Evolutionary conservation across 2,113 vertebrate genomes (phyloP), one percentile per base, ranked within the genome.

Genomic region (Arvicanthis niloticus): DNA sequence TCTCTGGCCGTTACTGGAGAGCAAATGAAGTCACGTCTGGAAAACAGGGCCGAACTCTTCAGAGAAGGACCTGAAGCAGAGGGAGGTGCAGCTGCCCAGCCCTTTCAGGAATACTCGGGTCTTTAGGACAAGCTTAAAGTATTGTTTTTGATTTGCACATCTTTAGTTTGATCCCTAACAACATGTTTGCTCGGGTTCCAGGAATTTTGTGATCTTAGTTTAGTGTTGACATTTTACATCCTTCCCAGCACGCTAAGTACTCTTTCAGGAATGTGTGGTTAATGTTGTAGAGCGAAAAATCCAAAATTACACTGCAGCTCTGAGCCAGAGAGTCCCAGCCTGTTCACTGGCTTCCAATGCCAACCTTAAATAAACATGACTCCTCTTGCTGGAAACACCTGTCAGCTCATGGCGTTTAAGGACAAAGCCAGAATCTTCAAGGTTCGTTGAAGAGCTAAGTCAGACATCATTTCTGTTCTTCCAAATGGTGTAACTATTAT

Each of bases 201-300:
- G 91, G 95, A 98, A 97, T 95, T 96, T 92, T 95, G 96, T 97
- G 94, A 95, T 97, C 91, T 97, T 80, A 62, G 78, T 91, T 97
- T 84, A 96, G 70, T 96, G 94, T 95, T 97, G 96, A 97, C 91
- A 96, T 98, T 95, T 97, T 96, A 94, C 96, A 95, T 95, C 96
- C 95, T 96, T 92, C 96, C 68, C 89, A 89, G 96, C 89, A 97
- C 97, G 95, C 89, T 94, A 91, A 97, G 97, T 90, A 85, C 97
- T 94, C 93, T 97, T 97, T 91, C 93, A 97, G 96, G 96, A 97
- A 97, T 97, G 95, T 60, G 26, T 97, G 85, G 96, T 93, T 98
- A 97, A 98, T 95, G 90, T 88, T 97, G 93, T 91, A 89, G 72
- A 95, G 89, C 96, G 96, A 98, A 95, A 96, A 95, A 89, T 96